Base-by-base conservation (phyloP, 2,113 vertebrate genomes). In the Ophthalmolycus amberensis region DNA sequence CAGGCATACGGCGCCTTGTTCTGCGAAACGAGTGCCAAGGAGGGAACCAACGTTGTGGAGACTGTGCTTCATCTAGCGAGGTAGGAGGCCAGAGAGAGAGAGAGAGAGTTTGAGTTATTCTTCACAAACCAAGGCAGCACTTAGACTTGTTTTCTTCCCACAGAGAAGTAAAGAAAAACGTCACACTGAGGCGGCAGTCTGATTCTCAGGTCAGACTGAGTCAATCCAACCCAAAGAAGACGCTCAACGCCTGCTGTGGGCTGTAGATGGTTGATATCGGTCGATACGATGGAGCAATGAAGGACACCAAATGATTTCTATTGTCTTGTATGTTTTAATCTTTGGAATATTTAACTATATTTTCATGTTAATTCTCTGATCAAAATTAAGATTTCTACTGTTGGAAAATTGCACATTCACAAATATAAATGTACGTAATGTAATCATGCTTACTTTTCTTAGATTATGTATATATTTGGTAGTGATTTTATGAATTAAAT, bases 21-120 rank as follows among this genome's bases (percentile, higher is more conserved):
- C 93, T 96, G 95, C 0, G 92, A 96, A 86, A 94, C 94, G 9
- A 96, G 95, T 16, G 91, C 94, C 81, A 97, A 95, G 85, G 94
- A 95, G 0, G 89, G 95, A 63, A 95, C 92, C 38, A 94, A 86
- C 0, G 72, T 87, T 5, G 92, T 92, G 1, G 94, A 96, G 79
- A 92, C 92, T 0, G 93, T 94, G 80, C 94, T 95, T 71, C 95
- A 95, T 79, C 92, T 93, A 0, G 92, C 95, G 5, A 91, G 88
- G 95, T 94, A 92, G 76, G 74, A 86, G 46, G 64, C 58, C 20
- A 5, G 40, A 56, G 60, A 62, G 59, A 27, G 25, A 29, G 29
- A 29, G 29, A 38, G 40, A 22, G 32, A 27, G 34, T 27, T 46
- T 46, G 27, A 79, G 7, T 59, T 69, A 80, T 71, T 71, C 52